These are phyloP conservation scores for Apamea sordens DNA, from an alignment of 2,888 invertebrate species.

Conservation along the genomic window DNA sequence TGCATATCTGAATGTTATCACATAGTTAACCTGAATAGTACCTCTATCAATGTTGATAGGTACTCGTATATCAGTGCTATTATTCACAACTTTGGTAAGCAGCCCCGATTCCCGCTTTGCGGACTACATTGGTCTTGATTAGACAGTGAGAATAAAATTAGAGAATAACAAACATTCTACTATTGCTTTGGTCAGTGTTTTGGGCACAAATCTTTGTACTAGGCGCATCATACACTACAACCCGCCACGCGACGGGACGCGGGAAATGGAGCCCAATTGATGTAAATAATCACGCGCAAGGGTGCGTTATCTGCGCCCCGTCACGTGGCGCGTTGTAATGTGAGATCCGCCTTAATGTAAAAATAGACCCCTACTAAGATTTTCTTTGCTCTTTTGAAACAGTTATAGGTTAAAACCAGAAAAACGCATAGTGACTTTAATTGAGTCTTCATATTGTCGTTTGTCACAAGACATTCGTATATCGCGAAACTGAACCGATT, in stretches of 20 bases:
- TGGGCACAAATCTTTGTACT: not conserved
- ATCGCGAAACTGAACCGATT: constrained; percentile 77
- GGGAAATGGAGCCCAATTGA: not conserved
- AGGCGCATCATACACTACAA: not conserved
- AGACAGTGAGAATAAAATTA: not conserved
- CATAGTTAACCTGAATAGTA: not conserved
- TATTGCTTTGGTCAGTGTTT: not conserved
- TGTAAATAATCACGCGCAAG: not conserved
- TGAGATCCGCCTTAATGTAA: not conserved
- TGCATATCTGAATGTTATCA: not conserved
- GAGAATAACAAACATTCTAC: no score
- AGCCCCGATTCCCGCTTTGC: not conserved
- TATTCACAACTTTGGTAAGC: not conserved
- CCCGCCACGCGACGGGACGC: not conserved
- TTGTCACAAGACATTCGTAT: constrained; percentile 66
- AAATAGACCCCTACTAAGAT: not conserved
- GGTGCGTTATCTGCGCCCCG: not conserved
- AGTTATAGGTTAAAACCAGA: not conserved
- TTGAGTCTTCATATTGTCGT: constrained; percentile 26
- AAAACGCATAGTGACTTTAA: constrained; percentile 23
- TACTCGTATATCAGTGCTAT: not conserved
- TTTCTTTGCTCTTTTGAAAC: not conserved
- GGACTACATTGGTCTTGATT: not conserved
- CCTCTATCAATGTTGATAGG: not conserved
- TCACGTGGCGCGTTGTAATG: not conserved